phyloP scores from a whole-genome alignment of 2,113 vertebrate genomes.

The Crotalus tigris region DNA sequence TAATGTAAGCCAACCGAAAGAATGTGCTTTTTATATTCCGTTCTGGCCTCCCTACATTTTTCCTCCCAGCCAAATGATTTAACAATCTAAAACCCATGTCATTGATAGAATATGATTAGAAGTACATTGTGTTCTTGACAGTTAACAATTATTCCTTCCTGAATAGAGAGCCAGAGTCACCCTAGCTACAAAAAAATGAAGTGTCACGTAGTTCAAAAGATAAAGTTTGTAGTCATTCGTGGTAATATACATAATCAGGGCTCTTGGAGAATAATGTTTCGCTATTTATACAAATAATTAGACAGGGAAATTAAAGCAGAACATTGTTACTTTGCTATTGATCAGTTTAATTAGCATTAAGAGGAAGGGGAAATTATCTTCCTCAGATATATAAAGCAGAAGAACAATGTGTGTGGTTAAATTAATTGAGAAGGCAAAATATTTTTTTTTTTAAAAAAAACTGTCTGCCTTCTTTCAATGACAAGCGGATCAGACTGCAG shows the following conservation, averaged over 20 bases:
- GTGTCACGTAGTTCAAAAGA: slow-evolving; percentile 42
- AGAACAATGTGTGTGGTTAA: background rate
- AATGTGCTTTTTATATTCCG: slow-evolving; percentile 64
- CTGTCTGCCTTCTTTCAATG: rapidly evolving
- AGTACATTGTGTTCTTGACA: slow-evolving; percentile 67
- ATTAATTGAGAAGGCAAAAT: slow-evolving; percentile 28
- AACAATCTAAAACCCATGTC: slow-evolving; percentile 71
- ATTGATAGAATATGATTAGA: slow-evolving; percentile 70
- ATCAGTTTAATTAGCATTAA: slow-evolving; percentile 22
- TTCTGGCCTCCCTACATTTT: slow-evolving; percentile 61
- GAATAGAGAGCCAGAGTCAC: slow-evolving; percentile 45
- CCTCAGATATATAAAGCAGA: slow-evolving; percentile 5
- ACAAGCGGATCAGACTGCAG: slow-evolving; percentile 8
- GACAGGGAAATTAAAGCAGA: slow-evolving; percentile 36
- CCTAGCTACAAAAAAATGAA: slow-evolving; percentile 45
- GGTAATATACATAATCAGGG: slow-evolving; percentile 7
- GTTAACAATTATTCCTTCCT: slow-evolving; percentile 67
- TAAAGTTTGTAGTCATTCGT: slow-evolving; percentile 27
- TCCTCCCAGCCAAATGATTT: slow-evolving; percentile 57
- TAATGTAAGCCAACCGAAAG: slow-evolving; percentile 70
- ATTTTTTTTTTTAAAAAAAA: background rate
- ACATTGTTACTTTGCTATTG: slow-evolving; percentile 17
- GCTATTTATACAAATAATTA: slow-evolving; percentile 38
- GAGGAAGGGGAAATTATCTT: background rate
- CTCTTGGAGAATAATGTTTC: slow-evolving; percentile 32